These are phyloP conservation scores for Herpetotheres cachinnans DNA, from an alignment of 2,113 vertebrate genomes.

Conservation along the genomic window DNA sequence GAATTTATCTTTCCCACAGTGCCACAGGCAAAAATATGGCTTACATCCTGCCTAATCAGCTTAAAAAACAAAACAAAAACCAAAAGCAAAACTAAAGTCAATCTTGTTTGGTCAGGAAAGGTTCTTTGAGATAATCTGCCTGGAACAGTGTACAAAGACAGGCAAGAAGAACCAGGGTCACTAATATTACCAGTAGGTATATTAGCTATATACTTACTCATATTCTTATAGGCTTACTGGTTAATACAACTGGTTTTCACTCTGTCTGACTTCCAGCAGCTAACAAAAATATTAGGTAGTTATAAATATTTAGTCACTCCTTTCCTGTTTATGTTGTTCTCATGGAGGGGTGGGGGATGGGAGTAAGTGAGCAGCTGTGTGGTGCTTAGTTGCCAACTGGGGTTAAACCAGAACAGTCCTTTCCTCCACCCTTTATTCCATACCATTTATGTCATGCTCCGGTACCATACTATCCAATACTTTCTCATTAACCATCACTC, in stretches of 20 bases:
- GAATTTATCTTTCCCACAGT: neutral
- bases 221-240: neutral
- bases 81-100: too few species aligned
- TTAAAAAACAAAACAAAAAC: neutral
- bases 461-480: neutral
- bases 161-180: neutral
- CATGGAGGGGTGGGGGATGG: too few species aligned
- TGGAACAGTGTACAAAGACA: neutral
- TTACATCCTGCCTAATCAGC: neutral
- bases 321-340: neutral
- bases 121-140: neutral
- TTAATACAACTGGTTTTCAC: neutral
- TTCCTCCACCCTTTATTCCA: neutral
- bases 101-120: neutral
- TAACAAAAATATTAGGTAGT: neutral
- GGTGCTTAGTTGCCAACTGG: too few species aligned
- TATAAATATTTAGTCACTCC: neutral
- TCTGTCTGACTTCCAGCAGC: neutral
- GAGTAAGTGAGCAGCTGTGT: too few species aligned
- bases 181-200: neutral
- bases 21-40: neutral
- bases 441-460: neutral
- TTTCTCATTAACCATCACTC: neutral
- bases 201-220: neutral
- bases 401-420: too few species aligned